Evolutionary conservation across 2,113 vertebrate species (phyloP).

Genomic region (Myocastor coypus): DNA sequence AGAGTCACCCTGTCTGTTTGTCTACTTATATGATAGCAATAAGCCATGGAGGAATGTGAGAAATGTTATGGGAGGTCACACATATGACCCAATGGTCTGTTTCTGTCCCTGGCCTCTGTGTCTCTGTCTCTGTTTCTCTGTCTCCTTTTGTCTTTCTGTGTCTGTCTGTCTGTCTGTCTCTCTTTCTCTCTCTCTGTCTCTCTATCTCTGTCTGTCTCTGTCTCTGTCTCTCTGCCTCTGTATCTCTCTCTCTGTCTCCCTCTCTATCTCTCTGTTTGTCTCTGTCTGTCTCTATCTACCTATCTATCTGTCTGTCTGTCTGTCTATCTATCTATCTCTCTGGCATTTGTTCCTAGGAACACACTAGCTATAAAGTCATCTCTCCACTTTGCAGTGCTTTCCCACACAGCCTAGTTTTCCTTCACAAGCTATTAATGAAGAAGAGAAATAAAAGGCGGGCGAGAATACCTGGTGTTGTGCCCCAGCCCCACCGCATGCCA

Average conservation of each 20-base stretch:
- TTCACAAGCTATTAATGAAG: not conserved
- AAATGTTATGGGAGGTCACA: not conserved
- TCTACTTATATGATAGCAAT: not conserved
- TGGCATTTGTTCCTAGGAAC: not conserved
- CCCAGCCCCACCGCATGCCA: not conserved
- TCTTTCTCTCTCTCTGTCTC: not conserved
- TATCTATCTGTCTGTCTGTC: no score
- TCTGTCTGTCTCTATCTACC: no score
- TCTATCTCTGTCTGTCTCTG: no score
- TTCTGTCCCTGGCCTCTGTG: no score
- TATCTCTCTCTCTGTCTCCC: no score
- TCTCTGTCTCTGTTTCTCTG: no score
- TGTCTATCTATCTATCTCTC: not conserved
- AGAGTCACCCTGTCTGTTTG: not conserved
- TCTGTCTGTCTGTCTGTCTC: no score
- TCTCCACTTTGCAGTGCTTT: accelerated
- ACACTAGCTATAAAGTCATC: not conserved
- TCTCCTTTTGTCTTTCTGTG: no score
- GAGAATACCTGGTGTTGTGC: accelerated
- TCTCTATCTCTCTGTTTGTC: no score
- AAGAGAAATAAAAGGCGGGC: not conserved
- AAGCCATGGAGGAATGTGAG: not conserved
- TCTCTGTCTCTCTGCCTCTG: no score
- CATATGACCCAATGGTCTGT: not conserved
- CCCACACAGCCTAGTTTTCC: not conserved